phyloP scores from a whole-genome alignment of 2,113 vertebrate species.

The Pelecanus crispus region DNA sequence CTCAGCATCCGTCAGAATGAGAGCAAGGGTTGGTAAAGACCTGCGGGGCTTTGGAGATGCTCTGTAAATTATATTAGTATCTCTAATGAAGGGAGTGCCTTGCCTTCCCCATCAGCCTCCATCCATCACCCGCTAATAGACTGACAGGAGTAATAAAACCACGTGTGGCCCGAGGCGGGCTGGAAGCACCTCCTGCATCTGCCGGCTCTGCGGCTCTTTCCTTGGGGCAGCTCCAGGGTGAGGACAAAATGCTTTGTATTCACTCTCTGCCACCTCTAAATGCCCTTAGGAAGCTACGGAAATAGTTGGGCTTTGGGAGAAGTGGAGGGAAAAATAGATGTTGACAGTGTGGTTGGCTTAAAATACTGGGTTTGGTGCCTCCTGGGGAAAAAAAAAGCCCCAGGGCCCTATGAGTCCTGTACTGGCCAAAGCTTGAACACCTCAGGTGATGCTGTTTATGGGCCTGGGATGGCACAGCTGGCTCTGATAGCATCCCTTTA shows the following conservation, averaged over 20 bases:
- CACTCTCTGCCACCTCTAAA: neutral
- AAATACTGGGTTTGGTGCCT: neutral
- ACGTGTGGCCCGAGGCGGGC: neutral
- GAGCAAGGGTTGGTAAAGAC: neutral
- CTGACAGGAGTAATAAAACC: conserved; percentile 13
- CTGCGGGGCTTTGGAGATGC: neutral
- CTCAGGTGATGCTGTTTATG: neutral
- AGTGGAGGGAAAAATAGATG: neutral
- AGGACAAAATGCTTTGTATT: neutral
- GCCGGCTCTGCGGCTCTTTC: neutral
- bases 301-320: neutral
- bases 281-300: neutral
- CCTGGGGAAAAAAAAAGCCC: neutral
- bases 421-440: neutral
- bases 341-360: neutral
- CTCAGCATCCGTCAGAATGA: neutral
- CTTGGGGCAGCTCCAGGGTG: neutral
- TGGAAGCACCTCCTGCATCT: neutral
- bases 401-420: neutral
- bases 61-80: conserved; percentile 21
- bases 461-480: neutral
- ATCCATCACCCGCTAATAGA: neutral
- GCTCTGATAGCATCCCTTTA: neutral
- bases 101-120: neutral
- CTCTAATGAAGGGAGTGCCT: neutral